phyloP scores from a whole-genome alignment of 2,113 vertebrate genomes.

The Podarcis muralis region DNA sequence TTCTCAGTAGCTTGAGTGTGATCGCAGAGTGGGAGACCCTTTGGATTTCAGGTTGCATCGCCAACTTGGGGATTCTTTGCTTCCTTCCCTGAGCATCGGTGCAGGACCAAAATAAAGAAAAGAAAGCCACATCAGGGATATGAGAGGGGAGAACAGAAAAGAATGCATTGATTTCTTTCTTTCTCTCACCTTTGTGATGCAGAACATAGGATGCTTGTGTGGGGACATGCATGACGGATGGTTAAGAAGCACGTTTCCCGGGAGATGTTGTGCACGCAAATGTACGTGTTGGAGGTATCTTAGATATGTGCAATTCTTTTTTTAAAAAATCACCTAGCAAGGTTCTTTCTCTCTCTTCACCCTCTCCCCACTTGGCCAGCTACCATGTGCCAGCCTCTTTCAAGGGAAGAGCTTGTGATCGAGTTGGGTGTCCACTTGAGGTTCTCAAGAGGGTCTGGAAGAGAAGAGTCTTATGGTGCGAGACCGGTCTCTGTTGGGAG shows the following conservation, averaged over 20 bases:
- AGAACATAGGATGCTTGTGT: neutral
- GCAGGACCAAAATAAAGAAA: neutral
- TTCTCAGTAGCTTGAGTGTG: constrained; percentile 1
- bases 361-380: neutral
- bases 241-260: neutral
- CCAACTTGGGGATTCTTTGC: neutral
- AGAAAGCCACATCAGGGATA: constrained; percentile 2
- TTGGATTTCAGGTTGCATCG: constrained; percentile 4
- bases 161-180: constrained; percentile 20
- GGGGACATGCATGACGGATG: neutral
- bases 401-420: neutral
- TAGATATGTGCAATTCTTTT: neutral
- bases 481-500: neutral
- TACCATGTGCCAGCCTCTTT: neutral
- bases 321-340: neutral
- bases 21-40: neutral
- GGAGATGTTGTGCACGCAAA: neutral
- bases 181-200: neutral
- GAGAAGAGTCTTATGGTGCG: neutral
- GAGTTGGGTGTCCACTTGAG: neutral
- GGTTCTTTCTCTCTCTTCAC: neutral
- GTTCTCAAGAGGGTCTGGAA: neutral
- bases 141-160: constrained; percentile 39
- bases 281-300: neutral
- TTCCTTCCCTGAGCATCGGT: constrained; percentile 18